phyloP scores from a whole-genome alignment of 1,140 invertebrate genomes.

The Pogonognathellus flavescens region DNA sequence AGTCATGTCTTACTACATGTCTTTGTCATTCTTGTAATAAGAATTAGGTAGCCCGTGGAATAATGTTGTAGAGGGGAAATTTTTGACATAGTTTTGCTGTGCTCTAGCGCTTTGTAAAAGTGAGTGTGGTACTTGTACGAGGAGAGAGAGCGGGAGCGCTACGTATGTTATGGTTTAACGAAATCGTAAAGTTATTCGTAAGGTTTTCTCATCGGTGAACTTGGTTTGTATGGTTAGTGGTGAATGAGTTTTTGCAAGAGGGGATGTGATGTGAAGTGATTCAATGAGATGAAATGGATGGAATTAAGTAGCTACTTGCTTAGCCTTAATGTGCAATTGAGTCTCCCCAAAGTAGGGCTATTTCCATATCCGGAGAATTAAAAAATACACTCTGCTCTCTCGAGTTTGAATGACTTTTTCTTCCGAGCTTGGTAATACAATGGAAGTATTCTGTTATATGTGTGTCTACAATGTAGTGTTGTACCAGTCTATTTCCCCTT shows the following conservation, averaged over 20 bases:
- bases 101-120: not conserved
- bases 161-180: not conserved
- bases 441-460: too few species aligned
- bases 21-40: not conserved
- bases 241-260: constrained; percentile 39
- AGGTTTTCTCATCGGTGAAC: constrained; percentile 5
- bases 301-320: constrained; percentile 56
- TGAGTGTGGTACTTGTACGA: not conserved
- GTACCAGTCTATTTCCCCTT: not conserved
- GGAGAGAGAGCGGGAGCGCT: too few species aligned
- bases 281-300: constrained; percentile 38
- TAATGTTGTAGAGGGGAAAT: not conserved
- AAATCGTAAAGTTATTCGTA: constrained; percentile 35
- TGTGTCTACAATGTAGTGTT: too few species aligned
- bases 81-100: too few species aligned
- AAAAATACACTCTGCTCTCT: constrained; percentile 59
- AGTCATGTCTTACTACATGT: not conserved
- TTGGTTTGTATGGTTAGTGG: constrained; percentile 28
- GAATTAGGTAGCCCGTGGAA: not conserved
- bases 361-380: constrained; percentile 65
- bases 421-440: not conserved
- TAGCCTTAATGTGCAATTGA: constrained; percentile 61
- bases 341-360: constrained; percentile 53
- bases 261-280: constrained; percentile 45
- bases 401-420: constrained; percentile 53